Conservation (phyloP, 2,113 vertebrate genomes). For the Urocolius indicus region DNA sequence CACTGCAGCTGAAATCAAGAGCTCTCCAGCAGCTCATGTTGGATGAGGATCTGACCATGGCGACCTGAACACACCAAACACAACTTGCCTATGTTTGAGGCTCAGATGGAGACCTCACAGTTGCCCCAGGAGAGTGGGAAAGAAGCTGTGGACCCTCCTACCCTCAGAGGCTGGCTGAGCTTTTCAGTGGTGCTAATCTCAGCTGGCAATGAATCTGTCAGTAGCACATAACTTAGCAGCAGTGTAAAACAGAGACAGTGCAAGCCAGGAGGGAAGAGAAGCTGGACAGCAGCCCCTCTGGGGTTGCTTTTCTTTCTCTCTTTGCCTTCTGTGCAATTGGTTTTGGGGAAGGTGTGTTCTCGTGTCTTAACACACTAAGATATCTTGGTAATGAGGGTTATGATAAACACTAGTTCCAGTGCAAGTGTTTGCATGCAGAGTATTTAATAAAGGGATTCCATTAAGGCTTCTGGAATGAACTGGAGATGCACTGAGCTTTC, state of each 20-base stretch:
- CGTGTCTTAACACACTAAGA: no score
- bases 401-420: background rate
- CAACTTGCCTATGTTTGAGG: background rate
- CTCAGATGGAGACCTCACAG: background rate
- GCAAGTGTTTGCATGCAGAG: rapidly evolving
- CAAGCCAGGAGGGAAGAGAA: background rate
- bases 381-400: background rate
- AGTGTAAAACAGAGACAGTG: background rate
- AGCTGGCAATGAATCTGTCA: background rate
- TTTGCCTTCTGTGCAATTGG: background rate
- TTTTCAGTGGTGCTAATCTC: background rate
- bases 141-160: background rate
- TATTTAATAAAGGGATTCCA: background rate
- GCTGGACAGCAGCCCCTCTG: background rate
- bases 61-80: no score
- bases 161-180: background rate
- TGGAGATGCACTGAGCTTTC: background rate
- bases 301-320: background rate
- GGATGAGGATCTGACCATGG: background rate
- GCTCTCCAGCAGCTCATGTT: rapidly evolving
- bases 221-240: background rate
- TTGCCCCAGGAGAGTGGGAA: background rate
- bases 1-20: background rate
- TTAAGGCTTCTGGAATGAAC: background rate
- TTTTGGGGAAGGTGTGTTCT: rapidly evolving